Evolutionary conservation across 64 coral and sea anemone genomes (phyloP), one percentile per base, ranked within the genome.

Genomic region (Trachythela sp.): DNA sequence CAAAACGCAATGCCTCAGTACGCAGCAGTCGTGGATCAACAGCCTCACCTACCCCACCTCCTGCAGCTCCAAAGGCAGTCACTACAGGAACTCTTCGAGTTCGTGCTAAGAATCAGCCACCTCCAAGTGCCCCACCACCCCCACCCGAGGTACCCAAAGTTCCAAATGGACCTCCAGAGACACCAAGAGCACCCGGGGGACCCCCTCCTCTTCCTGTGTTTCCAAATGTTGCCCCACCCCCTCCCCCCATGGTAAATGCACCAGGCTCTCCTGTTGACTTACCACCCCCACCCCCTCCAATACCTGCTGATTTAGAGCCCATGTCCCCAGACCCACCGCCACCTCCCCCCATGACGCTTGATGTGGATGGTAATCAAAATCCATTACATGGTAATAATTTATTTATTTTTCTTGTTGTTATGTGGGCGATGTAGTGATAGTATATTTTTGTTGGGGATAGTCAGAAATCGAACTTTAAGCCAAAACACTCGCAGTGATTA

Each of bases 81-180:
- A 80, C 75, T 80, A 80, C 75, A 80, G 75, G 75, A 17, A 80
- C 75, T 80, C 75, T 80, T 80, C 75, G 75, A 80, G 75, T 80
- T 35, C 75, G 75, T 15, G 20, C 33, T 35, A 39, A 39, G 15
- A 80, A 35, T 37, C 75, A 80, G 9, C 75, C 75, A 80, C 37
- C 75, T 15, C 56, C 56, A n/a, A 64, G 56, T 64, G 75, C 75
- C 8, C 75, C 75, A 35, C 75, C 75, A 37, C 75, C 75, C 31
- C 75, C 75, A 80, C 75, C 75, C 8, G 75, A 80, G 20, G 18
- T 80, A 13, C 75, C 75, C 9, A 80, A 30, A 80, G 20, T 80
- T 8, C 75, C 75, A 80, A 80, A 80, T 80, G 75, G n/a, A n/a
- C n/a, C n/a, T n/a, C n/a, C n/a, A n/a, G n/a, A n/a, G n/a, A n/a